Evolutionary conservation across 2,113 vertebrate genomes (phyloP), one percentile per base, ranked within the genome.

Genomic region (Callorhinus ursinus): DNA sequence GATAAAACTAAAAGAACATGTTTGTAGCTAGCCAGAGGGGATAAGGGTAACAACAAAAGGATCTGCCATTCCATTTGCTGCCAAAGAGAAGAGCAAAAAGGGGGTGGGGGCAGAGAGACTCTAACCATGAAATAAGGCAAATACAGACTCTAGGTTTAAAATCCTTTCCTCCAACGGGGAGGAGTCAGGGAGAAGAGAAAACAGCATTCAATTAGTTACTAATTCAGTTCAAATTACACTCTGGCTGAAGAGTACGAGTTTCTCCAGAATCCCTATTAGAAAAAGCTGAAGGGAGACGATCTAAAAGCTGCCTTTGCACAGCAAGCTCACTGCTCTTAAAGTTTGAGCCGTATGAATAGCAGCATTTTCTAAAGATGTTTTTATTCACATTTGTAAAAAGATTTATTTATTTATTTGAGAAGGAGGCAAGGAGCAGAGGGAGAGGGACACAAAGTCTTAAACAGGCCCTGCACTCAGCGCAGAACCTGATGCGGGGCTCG

Each of bases 151-250:
- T 53, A 67, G 14, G 2, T 71, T 95, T 96, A 86, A 93, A 69
- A 69, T 63, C 72, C 14, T 74, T 72, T 79, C 87, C 77, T 96
- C 69, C 24, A 97, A 76, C 55, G n/a, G 24, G 7, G 12, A 95
- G 39, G 24, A 84, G 49, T 7, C 55, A 88, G 46, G 28, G 31
- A 96, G 46, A 76, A 92, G 39, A 53, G 72, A 82, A 79, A 74
- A 33, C 15, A 67, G 55, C 33, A 85, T 74, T 61, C 72, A 79
- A 79, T 76, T 92, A 36, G 59, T 53, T 85, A 93, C 33, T 88
- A 63, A 88, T 80, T 61, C 22, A 92, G 46, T 26, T 83, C 76
- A 53, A 90, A 84, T 92, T 90, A 86, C 93, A 93, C 31, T 80
- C 49, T 85, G 21, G 51, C 21, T 87, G 24, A 71, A 65, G 0